Percentiles rank a stretch among this genome's conserved stretches.
These are phyloP conservation scores for Megalops atlanticus DNA, from an alignment of 2,113 vertebrate genomes.

Conservation along the genomic window DNA sequence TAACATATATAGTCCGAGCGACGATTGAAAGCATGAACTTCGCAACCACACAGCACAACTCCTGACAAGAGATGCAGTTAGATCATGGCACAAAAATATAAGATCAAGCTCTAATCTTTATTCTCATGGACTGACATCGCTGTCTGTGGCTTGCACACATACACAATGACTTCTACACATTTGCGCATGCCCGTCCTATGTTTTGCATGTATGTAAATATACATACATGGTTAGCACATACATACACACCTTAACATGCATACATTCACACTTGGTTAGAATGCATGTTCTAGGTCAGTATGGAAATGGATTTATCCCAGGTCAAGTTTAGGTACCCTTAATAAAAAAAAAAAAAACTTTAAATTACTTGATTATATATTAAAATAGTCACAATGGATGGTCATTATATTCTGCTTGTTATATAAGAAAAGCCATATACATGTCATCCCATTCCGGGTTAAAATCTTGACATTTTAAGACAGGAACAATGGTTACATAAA, in stretches of 20 bases:
- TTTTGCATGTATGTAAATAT: not conserved
- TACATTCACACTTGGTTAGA: not conserved
- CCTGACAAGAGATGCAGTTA: not conserved
- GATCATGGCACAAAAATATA: not conserved
- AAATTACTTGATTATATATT: too few relatives aligned
- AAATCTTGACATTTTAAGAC: too few relatives aligned
- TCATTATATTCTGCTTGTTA: not conserved
- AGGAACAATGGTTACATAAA: too few relatives aligned
- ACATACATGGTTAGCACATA: not conserved
- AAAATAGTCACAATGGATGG: not conserved
- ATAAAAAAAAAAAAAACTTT: not conserved
- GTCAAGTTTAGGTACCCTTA: not conserved
- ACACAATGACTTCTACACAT: not conserved
- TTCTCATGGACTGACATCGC: not conserved
- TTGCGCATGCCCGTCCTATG: too few relatives aligned
- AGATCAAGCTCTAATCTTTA: conserved; percentile 1
- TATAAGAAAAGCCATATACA: too few relatives aligned
- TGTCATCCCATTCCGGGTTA: too few relatives aligned
- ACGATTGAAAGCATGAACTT: not conserved
- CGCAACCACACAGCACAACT: not conserved
- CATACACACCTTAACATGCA: not conserved
- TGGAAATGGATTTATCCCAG: not conserved
- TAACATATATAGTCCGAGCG: not conserved
- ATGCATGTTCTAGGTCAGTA: not conserved
- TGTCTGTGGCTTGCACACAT: not conserved